phyloP scores from a whole-genome alignment of 1,140 invertebrate genomes.

The Meloidogyne hapla region DNA sequence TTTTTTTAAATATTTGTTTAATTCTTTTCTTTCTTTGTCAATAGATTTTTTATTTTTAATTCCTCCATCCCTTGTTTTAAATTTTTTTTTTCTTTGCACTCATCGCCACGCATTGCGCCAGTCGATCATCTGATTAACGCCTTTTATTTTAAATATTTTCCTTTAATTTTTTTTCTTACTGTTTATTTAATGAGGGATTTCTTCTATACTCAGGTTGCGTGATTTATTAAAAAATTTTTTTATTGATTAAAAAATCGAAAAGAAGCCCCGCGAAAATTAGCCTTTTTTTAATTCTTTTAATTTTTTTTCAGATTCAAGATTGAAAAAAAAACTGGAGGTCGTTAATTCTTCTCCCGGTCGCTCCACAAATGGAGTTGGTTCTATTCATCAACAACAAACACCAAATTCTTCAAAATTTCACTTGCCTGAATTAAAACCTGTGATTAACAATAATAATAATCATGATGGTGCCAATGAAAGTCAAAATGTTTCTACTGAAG shows the following conservation, averaged over 20 bases:
- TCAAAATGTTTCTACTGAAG: neutral
- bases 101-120: neutral
- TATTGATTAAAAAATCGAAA: no score
- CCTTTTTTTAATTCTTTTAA: neutral
- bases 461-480: neutral
- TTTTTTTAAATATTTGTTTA: neutral
- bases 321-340: slow-evolving; percentile 36
- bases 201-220: neutral
- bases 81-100: neutral
- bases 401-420: slow-evolving; percentile 22
- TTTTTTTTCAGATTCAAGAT: neutral
- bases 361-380: slow-evolving; percentile 7
- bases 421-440: slow-evolving; percentile 28
- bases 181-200: neutral
- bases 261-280: neutral
- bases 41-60: neutral
- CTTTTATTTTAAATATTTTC: neutral
- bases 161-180: neutral
- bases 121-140: neutral
- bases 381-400: slow-evolving; percentile 9
- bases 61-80: neutral
- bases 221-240: no score
- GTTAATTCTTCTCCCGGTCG: slow-evolving; percentile 27
- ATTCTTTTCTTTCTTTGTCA: neutral
- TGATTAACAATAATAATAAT: slow-evolving; percentile 10